phyloP scores from a whole-genome alignment of 2,113 vertebrate genomes.

The Platycercus adscitus region DNA sequence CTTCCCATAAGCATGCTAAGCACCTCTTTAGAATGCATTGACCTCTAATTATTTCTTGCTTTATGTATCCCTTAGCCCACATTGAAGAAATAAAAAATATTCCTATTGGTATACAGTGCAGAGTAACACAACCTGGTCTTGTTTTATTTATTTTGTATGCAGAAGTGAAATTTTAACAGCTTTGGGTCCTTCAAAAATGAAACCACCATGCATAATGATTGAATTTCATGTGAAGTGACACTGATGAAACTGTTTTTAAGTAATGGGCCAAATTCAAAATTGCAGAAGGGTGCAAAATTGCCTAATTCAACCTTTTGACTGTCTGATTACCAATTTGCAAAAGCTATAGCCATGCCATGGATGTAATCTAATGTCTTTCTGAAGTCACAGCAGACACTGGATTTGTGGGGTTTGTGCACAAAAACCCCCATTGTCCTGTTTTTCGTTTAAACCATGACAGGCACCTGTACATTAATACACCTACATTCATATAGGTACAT shows the following conservation, averaged over 20 bases:
- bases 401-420: neutral
- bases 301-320: neutral
- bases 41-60: slow-evolving; percentile 60
- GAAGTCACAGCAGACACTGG: neutral
- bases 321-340: neutral
- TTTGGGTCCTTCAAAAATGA: neutral
- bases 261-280: neutral
- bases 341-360: neutral
- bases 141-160: neutral
- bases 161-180: neutral
- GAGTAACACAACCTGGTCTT: neutral
- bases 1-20: slow-evolving; percentile 60
- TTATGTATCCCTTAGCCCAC: slow-evolving; percentile 62
- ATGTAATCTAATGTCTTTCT: neutral
- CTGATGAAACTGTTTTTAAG: slow-evolving; percentile 8
- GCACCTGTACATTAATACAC: neutral
- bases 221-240: neutral
- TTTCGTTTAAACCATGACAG: neutral
- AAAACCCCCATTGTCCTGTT: neutral
- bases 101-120: neutral
- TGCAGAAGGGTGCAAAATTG: neutral
- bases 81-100: slow-evolving; percentile 11
- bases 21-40: slow-evolving; percentile 51
- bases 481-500: neutral
- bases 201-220: neutral